Evolutionary conservation across 2,888 invertebrate species (phyloP), one percentile per base, ranked within the genome.

Genomic region (Leucozona laternaria): DNA sequence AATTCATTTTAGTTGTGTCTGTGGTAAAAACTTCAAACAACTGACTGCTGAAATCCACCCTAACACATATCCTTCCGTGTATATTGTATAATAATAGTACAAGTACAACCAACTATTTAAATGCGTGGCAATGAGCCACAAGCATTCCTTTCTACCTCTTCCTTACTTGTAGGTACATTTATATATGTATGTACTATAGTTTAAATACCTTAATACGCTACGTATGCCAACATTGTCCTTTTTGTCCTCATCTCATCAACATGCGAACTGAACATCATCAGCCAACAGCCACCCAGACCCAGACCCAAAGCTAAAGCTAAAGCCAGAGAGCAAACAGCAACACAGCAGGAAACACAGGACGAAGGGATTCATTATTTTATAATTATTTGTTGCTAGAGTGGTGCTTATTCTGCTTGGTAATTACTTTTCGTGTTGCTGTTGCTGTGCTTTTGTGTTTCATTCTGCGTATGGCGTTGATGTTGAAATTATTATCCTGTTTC

Each of bases 371-470:
- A 86, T 86, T 86, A 86, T 86, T 86, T 86, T 86, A 82, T 86
- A 86, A 86, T 86, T 86, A 86, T 86, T 86, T 86, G 86, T 86
- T 86, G 78, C 82, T 77, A 82, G 86, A 86, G 82, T 86, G 86
- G 86, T 86, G 81, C 86, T 86, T 82, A 86, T 86, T 82, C 86
- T 82, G 75, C 78, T 86, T 86, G 86, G 86, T 86, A 86, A 86
- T 86, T 86, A 86, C 86, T 86, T 66, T 86, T 82, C 86, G 70
- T 82, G 82, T 85, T 85, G 84, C 60, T 86, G 78, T 86, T 86
- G 68, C 81, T 75, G 17, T 86, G 62, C 78, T 75, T 86, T 86
- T 86, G 77, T 78, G 82, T 58, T 82, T 85, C 60, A 76, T 71
- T 50, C 78, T 82, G 75, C 64, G 75, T 81, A 78, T 81, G 82